Base-by-base conservation (phyloP, 2,888 invertebrate species). In the Rotaria sp. region DNA sequence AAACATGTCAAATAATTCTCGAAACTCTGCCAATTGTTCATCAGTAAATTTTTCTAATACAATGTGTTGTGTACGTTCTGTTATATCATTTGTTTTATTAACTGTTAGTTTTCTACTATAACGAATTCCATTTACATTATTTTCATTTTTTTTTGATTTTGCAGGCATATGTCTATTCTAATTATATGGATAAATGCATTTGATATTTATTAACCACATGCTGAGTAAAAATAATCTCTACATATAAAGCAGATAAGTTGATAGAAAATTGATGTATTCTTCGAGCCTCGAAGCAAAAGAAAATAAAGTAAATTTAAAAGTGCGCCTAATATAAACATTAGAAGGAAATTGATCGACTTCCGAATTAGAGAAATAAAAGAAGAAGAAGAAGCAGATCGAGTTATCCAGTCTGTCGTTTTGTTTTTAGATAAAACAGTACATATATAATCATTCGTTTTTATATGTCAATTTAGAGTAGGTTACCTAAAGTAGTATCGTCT, bases 1-100 rank as follows among this genome's bases (percentile, higher is more conserved):
- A 13, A 80, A 80, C 80, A 80, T 80, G n/a, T 80, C 45, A n/a
- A 45, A 80, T 41, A 80, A 26, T 80, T 80, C 80, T 45, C 80
- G 80, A 45, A 80, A 80, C 45, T 80, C 80, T n/a, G 13, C 0
- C 7, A 80, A 80, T 45, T 80, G 80, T 80, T 80, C 80, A 80
- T 80, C 80, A 11, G 45, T 45, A 80, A 80, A 80, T 45, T n/a
- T 41, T 80, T 41, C 80, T 80, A 80, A 45, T 26, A 80, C 13
- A n/a, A 1, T 45, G n/a, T 8, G 45, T 80, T 45, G 45, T 45
- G 80, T 80, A 21, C 80, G 45, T 45, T 80, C n/a, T 26, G 80
- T 80, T 11, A 80, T 45, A 45, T 80, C 80, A 45, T 80, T 80
- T 8, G 41, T 24, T 41, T 30, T 59, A 13, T 59, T 59, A 8